Percentiles rank a stretch among this genome's conserved stretches.
Conservation (phyloP, 2,113 vertebrate species). For the Mus pahari region DNA sequence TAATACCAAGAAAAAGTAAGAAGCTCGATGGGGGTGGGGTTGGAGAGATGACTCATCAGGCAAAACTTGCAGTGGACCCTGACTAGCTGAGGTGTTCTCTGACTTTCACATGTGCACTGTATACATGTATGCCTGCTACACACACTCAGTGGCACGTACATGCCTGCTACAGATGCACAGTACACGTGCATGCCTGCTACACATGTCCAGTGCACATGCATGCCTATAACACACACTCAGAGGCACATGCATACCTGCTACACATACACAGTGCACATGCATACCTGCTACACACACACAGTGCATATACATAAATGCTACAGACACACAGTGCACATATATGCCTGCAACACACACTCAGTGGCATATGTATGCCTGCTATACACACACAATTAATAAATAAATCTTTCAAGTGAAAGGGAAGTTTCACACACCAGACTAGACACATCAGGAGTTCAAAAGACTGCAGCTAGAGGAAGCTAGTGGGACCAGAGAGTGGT, state of each 20-base stretch:
- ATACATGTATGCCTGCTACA: neutral
- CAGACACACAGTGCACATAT: neutral
- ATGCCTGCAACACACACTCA: neutral
- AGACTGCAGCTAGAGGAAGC: accelerated
- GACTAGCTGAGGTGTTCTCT: neutral
- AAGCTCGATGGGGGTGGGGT: neutral
- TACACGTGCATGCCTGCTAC: neutral
- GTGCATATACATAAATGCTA: too few relatives aligned
- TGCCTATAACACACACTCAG: neutral
- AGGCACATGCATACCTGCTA: neutral
- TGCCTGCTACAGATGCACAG: neutral
- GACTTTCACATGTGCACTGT: too few relatives aligned
- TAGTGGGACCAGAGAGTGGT: neutral
- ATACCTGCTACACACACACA: neutral
- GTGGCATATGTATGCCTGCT: neutral
- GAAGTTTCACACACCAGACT: accelerated
- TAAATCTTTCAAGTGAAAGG: neutral
- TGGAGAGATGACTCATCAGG: neutral
- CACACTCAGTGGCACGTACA: neutral
- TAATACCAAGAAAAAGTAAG: accelerated
- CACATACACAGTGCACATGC: neutral
- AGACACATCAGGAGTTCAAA: neutral
- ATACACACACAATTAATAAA: neutral
- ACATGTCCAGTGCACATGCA: neutral
- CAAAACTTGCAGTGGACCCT: neutral